Evolutionary conservation across 2,888 invertebrate genomes (phyloP).

Genomic region (Cloeon dipterum): DNA sequence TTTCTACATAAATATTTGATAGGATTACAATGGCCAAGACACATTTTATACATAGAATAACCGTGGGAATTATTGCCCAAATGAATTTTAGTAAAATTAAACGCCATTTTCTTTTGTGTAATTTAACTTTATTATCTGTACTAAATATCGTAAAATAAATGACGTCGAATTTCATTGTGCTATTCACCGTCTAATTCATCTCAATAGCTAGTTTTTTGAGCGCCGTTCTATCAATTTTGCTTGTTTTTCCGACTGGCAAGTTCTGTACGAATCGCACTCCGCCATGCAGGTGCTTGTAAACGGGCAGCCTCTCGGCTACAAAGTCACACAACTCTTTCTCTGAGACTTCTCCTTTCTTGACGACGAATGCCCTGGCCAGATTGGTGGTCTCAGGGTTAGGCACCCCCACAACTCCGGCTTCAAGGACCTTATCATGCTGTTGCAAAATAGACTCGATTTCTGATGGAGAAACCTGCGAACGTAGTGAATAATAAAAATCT

Average conservation of each 20-base stretch:
- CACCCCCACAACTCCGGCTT: conserved; percentile 1
- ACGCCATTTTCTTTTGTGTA: no score
- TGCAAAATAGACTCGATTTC: conserved; percentile 3
- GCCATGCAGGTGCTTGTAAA: neutral
- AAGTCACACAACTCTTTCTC: neutral
- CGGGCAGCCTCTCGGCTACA: neutral
- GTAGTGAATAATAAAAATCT: neutral
- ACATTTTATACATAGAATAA: no score
- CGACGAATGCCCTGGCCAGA: conserved; percentile 2
- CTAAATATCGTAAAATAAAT: no score
- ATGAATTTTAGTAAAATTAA: no score
- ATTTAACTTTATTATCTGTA: no score
- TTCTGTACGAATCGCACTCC: neutral
- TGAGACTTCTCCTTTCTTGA: neutral
- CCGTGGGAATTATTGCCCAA: no score
- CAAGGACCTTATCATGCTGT: neutral
- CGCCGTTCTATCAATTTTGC: neutral
- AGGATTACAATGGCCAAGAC: no score
- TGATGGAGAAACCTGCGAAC: conserved; percentile 1
- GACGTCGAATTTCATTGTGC: no score
- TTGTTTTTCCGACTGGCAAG: neutral
- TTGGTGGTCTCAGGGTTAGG: neutral
- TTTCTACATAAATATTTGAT: no score
- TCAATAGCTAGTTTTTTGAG: neutral
- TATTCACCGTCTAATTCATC: no score